Evolutionary conservation across 2,113 vertebrate genomes (phyloP).

Genomic region (Ophthalmolycus amberensis): DNA sequence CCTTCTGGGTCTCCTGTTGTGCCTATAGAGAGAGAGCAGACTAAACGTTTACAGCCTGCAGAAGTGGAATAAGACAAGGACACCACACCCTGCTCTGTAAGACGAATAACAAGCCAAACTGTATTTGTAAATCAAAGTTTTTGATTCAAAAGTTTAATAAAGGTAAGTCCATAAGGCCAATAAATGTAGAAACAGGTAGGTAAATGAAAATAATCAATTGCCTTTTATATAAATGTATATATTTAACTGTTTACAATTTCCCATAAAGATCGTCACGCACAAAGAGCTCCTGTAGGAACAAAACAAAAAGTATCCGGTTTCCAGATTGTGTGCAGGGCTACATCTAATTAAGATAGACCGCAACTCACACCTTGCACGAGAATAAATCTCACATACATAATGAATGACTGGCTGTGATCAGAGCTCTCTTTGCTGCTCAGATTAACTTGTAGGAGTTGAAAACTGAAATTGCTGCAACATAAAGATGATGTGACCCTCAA

Average conservation of each 20-base stretch:
- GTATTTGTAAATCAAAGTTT: not conserved
- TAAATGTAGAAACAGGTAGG: not conserved
- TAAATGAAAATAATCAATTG: not conserved
- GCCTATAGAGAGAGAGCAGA: slow-evolving; percentile 81
- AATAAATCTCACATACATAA: slow-evolving; percentile 1
- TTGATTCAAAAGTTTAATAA: not conserved
- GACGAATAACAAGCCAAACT: not conserved
- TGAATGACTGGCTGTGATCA: not conserved
- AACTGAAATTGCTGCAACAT: not conserved
- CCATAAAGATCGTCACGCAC: not conserved
- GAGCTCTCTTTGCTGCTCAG: not conserved
- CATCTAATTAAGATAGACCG: not conserved
- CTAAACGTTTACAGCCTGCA: slow-evolving; percentile 27
- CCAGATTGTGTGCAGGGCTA: slow-evolving; percentile 2
- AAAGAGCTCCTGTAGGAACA: not conserved
- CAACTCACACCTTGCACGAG: not conserved
- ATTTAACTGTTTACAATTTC: not conserved
- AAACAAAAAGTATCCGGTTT: not conserved
- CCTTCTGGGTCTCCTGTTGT: slow-evolving; percentile 96
- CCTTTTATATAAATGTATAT: not conserved
- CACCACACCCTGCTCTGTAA: not conserved
- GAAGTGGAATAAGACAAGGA: not conserved
- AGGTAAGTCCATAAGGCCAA: not conserved
- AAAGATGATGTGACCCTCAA: not conserved
- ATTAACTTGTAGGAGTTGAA: not conserved